Base-by-base conservation (phyloP, 2,888 invertebrate species). In the Phaonia tiefii region DNA sequence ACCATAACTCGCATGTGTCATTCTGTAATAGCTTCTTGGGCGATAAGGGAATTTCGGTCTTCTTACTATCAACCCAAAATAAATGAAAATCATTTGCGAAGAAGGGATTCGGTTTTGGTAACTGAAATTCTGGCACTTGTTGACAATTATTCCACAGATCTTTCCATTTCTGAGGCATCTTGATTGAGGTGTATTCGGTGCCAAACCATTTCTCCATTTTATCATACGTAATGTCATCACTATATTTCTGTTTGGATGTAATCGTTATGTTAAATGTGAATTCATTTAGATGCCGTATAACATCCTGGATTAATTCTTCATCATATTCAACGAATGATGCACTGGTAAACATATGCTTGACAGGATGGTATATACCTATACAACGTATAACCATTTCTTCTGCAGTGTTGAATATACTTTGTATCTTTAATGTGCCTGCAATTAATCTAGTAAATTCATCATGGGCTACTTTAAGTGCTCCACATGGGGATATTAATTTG, bases 161-260 rank as follows among this genome's bases (percentile, higher is more conserved):
- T 1, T 93, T 88, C 95, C 95, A 95, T 11, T 92, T 91, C 1
- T 88, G 49, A 0, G 95, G 94, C 89, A 88, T 90, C 92, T 94
- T 93, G 88, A 91, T 90, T 70, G 92, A 92, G 42, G 92, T 92
- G 88, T 96, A 98, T 83, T 94, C 93, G 0, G 96, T 96, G 65
- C 95, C 93, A 90, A 96, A 97, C 97, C 97, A 98, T 77, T 93
- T 93, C 89, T 97, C 97, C 15, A 92, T 91, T 84, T 93, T 91
- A 85, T 95, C 93, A 86, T 94, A 95, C 0, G 60, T 78, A 1
- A 89, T 78, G 25, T 86, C 86, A 54, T 88, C 86, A n/a, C n/a
- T n/a, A 75, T 87, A 89, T 66, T 87, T 88, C 63, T 88, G 86
- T 44, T 86, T 86, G 8, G 90, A 88, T 2, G 89, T 90, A 17